Conservation (phyloP, 2,797 vertebrate genomes). For the Alosa sapidissima region DNA sequence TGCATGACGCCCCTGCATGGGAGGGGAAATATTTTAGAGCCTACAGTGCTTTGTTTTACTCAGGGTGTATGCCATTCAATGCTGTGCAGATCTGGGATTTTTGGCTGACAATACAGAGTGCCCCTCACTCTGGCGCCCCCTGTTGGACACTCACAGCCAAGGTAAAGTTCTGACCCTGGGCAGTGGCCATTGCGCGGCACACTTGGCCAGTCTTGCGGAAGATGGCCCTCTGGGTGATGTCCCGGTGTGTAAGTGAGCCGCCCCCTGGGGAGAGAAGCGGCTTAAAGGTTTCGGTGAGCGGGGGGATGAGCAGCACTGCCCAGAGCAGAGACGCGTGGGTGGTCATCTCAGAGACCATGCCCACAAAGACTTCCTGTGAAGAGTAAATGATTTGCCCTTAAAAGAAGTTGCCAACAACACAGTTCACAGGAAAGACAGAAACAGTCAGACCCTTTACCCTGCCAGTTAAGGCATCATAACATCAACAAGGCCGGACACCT, state of each 20-base stretch:
- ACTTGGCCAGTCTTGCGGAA: conserved; percentile 66
- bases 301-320: conserved; percentile 31
- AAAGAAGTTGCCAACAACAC: too few species aligned
- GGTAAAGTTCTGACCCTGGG: conserved; percentile 56
- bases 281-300: conserved; percentile 50
- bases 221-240: conserved; percentile 60
- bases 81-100: neutral
- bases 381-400: neutral
- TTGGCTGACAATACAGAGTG: neutral
- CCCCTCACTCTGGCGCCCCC: neutral
- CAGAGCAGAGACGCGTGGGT: neutral
- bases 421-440: too few species aligned
- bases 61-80: too few species aligned
- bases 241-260: conserved; percentile 54
- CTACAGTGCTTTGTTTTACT: too few species aligned
- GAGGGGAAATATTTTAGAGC: neutral
- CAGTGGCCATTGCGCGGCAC: conserved; percentile 55
- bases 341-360: conserved; percentile 23
- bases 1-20: too few species aligned
- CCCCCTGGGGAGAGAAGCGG: conserved; percentile 48
- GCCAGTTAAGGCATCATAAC: too few species aligned
- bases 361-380: neutral
- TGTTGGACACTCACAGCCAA: conserved; percentile 56
- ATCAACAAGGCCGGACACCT: too few species aligned
- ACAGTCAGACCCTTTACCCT: too few species aligned